Conservation (phyloP, 1,140 invertebrate species). For the Samia ricini region DNA sequence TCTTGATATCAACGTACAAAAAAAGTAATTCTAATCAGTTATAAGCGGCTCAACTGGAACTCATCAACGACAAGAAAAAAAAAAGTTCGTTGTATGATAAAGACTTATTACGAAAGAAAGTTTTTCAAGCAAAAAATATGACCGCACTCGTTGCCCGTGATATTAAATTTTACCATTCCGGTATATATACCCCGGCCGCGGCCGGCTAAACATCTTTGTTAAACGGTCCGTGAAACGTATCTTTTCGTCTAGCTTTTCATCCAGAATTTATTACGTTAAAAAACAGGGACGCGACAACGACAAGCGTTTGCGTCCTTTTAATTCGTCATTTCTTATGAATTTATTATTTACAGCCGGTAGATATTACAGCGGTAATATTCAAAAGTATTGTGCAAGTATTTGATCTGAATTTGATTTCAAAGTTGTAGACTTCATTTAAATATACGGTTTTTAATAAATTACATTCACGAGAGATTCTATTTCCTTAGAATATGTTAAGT, state of each 20-base stretch:
- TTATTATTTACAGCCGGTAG: too few species aligned
- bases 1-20: too few species aligned
- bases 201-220: conserved; percentile 57
- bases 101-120: conserved; percentile 9
- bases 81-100: not conserved
- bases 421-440: too few species aligned
- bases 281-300: not conserved
- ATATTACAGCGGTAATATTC: too few species aligned
- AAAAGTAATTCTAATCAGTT: not conserved
- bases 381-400: too few species aligned
- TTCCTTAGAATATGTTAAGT: too few species aligned
- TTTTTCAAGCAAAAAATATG: conserved; percentile 32
- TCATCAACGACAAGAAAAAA: not conserved
- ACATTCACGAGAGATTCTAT: too few species aligned
- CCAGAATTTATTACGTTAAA: conserved; percentile 38
- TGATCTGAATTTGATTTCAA: too few species aligned
- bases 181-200: too few species aligned
- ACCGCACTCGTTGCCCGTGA: conserved; percentile 20
- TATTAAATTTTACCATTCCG: conserved; percentile 63
- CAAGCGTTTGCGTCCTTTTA: not conserved
- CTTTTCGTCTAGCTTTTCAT: conserved; percentile 43
- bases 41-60: not conserved
- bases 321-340: not conserved
- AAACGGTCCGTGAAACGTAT: conserved; percentile 47
- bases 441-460: too few species aligned